Evolutionary conservation across 2,797 vertebrate genomes (phyloP).

Genomic region (Eleutherodactylus coqui): DNA sequence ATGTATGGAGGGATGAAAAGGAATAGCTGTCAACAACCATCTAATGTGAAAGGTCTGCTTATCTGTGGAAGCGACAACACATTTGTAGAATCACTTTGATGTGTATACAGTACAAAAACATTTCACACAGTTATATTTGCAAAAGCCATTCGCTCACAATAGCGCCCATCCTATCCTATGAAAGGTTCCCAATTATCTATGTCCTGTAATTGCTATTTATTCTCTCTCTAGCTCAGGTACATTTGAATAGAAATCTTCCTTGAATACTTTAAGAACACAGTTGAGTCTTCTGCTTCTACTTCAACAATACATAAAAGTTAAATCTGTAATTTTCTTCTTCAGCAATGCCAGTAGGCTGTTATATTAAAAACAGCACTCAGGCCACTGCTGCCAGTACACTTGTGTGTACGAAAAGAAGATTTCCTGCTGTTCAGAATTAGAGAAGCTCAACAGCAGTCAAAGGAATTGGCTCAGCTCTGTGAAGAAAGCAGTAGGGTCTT

Average conservation of each 20-base stretch:
- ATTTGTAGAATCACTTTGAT: too few species aligned
- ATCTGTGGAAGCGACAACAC: too few species aligned
- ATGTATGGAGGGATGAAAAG: too few species aligned
- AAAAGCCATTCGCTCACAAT: not conserved
- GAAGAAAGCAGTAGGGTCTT: too few species aligned
- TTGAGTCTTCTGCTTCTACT: not conserved
- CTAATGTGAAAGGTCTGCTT: too few species aligned
- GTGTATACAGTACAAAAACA: not conserved
- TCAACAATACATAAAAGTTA: not conserved
- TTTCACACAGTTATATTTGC: not conserved
- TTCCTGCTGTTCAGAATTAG: slow-evolving; percentile 13
- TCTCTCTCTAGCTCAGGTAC: not conserved
- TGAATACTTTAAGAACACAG: not conserved
- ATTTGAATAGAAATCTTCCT: not conserved
- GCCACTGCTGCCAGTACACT: not conserved
- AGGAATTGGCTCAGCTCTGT: not conserved
- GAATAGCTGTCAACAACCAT: too few species aligned
- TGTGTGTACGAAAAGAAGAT: not conserved
- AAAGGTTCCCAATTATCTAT: not conserved
- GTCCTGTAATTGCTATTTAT: not conserved
- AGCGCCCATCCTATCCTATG: not conserved
- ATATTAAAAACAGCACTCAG: slow-evolving; percentile 2
- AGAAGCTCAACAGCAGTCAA: not conserved
- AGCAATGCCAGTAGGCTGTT: not conserved
- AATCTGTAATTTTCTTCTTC: slow-evolving; percentile 1